Percentiles rank a stretch among this genome's conserved stretches.
phyloP scores from a whole-genome alignment of 2,113 vertebrate genomes.

The Parotia lawesii region DNA sequence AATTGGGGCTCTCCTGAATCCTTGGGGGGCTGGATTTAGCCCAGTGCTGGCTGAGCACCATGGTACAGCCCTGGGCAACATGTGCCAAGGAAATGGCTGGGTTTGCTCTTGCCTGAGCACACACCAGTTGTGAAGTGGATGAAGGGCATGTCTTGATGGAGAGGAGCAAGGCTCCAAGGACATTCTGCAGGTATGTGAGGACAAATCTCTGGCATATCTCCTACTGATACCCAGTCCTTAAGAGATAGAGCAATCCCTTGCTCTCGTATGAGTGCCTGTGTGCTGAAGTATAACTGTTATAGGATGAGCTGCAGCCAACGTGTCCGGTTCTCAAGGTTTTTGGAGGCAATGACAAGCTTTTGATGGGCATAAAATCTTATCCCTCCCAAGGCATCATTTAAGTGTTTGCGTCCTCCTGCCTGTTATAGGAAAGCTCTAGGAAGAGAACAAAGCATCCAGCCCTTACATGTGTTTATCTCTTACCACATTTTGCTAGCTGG shows the following conservation, averaged over 20 bases:
- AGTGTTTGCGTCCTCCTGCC: neutral
- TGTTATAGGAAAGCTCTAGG: neutral
- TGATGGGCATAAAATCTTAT: neutral
- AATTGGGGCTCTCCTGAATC: accelerated
- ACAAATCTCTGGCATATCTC: neutral
- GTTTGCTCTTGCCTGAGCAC: neutral
- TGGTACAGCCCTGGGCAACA: neutral
- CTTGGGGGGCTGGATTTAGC: neutral
- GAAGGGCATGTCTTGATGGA: accelerated
- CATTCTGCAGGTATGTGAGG: neutral
- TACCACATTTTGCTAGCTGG: neutral
- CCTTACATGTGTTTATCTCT: neutral
- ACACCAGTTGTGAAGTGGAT: accelerated
- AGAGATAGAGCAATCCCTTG: neutral
- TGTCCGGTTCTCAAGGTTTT: neutral
- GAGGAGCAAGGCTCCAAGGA: neutral
- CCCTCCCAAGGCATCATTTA: neutral
- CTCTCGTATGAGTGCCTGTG: accelerated
- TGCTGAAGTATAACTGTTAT: accelerated
- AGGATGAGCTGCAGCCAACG: neutral
- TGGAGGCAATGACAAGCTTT: neutral
- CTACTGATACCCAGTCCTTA: too few relatives aligned
- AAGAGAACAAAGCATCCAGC: neutral
- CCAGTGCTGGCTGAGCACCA: accelerated
- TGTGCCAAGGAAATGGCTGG: neutral